Base-by-base conservation (phyloP, 2,113 vertebrate genomes). In the Ahaetulla prasina region DNA sequence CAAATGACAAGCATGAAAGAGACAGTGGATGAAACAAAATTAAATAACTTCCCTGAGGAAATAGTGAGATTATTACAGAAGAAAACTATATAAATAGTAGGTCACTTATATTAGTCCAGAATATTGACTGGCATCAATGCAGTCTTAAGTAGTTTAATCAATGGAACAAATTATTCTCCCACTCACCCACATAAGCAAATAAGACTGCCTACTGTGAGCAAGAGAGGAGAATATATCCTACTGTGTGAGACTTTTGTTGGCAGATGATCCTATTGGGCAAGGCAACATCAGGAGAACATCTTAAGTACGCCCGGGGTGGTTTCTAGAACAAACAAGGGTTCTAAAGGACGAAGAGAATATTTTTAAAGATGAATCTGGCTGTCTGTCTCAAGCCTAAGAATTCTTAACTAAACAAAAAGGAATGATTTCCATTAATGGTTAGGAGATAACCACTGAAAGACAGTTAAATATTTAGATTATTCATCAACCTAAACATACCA, bases 391-490 rank as follows among this genome's bases (percentile, higher is more conserved):
- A 94, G 86, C 96, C 92, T 91, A 88, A 95, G 92, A 87, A 91
- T 14, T 90, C 47, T 87, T 16, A 85, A 95, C 87, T 91, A 94
- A 94, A 95, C 35, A 85, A 94, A 87, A 93, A 90, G 86, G 89
- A 92, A 55, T 92, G 92, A 92, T 87, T 87, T 89, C 91, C 93
- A 94, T 89, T 92, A n/a, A 10, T 93, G 94, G 68, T 85, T 57
- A 94, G 92, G 94, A 94, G 8, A 6, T 93, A 45, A 45, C 84
- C 63, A 84, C 3, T 8, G 94, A 94, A 53, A 53, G 12, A 14
- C 88, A 60, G 47, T 90, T 95, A 94, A 93, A 92, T 95, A 93
- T 92, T 94, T 90, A 88, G 80, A 90, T 92, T 91, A 91, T 96
- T 90, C 52, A 94, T 93, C 88, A 43, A 80, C 18, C 35, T 80